These are phyloP conservation scores for Gopherus flavomarginatus DNA, from an alignment of 2,113 vertebrate genomes.

Conservation along the genomic window DNA sequence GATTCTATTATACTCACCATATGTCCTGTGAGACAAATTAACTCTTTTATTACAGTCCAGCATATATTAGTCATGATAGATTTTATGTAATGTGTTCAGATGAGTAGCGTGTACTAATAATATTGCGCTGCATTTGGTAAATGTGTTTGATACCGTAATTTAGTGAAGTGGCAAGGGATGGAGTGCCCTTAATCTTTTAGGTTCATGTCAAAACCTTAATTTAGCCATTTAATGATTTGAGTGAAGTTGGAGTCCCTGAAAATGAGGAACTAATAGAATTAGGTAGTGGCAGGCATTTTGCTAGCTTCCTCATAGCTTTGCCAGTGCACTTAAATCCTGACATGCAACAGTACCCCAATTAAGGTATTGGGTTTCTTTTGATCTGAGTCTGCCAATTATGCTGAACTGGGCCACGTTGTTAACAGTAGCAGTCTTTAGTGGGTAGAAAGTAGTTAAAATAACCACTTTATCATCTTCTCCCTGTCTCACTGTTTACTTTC, in stretches of 20 bases:
- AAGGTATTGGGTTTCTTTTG: background rate
- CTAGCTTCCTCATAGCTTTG: background rate
- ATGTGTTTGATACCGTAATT: background rate
- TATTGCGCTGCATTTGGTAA: background rate
- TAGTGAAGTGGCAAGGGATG: background rate
- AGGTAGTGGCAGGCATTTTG: background rate
- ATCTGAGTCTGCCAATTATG: background rate
- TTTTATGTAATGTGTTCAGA: background rate
- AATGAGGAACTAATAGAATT: background rate
- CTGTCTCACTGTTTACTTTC: background rate
- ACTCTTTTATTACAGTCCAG: background rate
- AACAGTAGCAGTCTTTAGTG: background rate
- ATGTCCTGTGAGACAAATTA: background rate
- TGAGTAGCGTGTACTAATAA: background rate
- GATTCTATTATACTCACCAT: background rate
- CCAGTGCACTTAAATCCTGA: background rate
- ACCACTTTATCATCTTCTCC: background rate
- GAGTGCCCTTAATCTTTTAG: background rate
- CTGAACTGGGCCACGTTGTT: background rate
- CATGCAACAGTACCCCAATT: background rate
- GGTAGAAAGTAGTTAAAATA: background rate
- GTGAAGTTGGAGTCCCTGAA: background rate
- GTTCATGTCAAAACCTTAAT: background rate
- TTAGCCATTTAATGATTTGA: background rate
- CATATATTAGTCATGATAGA: background rate